A percentile compares a stretch with the other conserved stretches of the same genome.
Evolutionary conservation across 2,888 invertebrate genomes (phyloP).

Genomic region (Leptopilina myrica): DNA sequence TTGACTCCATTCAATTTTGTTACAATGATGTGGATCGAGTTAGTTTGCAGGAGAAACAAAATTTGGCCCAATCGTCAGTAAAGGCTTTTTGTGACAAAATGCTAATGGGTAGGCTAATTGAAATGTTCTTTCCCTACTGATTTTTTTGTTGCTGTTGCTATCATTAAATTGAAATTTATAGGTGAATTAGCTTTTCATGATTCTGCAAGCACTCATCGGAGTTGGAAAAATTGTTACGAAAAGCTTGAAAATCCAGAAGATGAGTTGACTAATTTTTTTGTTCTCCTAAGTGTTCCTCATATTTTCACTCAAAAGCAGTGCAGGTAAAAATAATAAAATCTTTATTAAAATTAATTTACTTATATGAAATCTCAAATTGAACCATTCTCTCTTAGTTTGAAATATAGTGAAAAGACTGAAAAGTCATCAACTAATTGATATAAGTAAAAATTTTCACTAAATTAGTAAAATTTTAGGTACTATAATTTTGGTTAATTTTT

Average conservation of each 20-base stretch:
- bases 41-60: neutral
- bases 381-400: neutral
- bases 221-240: conserved; percentile 26
- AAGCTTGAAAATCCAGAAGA: conserved; percentile 25
- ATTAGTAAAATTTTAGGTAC: too few species aligned
- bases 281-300: conserved; percentile 17
- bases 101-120: conserved; percentile 7
- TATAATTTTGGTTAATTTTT: too few species aligned
- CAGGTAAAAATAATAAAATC: neutral
- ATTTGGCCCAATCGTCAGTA: conserved; percentile 16
- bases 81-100: conserved; percentile 26
- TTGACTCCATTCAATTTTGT: conserved; percentile 17
- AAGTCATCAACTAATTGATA: too few species aligned
- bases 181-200: conserved; percentile 21
- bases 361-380: too few species aligned
- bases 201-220: neutral
- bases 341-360: neutral
- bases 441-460: too few species aligned
- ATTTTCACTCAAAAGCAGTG: conserved; percentile 26
- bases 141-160: neutral
- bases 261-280: conserved; percentile 24
- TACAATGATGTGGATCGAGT: conserved; percentile 6
- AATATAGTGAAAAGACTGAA: too few species aligned
- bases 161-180: neutral
- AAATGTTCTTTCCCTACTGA: neutral